Evolutionary conservation across 2,113 vertebrate species (phyloP).

Genomic region (Neodontobutis hainanensis): DNA sequence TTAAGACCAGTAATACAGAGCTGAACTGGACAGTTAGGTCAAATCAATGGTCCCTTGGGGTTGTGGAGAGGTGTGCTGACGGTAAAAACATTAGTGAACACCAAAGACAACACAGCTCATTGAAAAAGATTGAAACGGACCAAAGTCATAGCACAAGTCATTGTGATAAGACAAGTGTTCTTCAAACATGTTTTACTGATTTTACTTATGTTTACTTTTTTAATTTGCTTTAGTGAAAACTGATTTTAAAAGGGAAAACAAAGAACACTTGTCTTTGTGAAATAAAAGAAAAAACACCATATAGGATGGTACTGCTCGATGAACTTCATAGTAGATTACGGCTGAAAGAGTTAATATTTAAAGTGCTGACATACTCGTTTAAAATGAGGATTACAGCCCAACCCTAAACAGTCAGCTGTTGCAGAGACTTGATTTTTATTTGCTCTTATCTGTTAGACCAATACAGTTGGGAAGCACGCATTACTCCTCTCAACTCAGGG

Average conservation of each 20-base stretch:
- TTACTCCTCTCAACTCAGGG: slow-evolving; percentile 10
- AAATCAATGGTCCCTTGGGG: slow-evolving; percentile 61
- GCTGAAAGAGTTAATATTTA: neutral
- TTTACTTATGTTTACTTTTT: too few relatives aligned
- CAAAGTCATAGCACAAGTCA: slow-evolving; percentile 26
- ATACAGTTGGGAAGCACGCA: neutral
- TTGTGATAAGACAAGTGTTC: slow-evolving; percentile 25
- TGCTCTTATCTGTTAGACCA: slow-evolving; percentile 16
- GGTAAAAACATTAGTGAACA: slow-evolving; percentile 65
- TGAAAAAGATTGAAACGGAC: slow-evolving; percentile 27
- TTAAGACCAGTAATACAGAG: slow-evolving; percentile 44
- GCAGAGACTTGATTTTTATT: slow-evolving; percentile 41
- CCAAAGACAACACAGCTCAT: slow-evolving; percentile 40
- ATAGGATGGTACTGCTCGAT: slow-evolving; percentile 8
- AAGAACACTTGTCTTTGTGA: slow-evolving; percentile 40
- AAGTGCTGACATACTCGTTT: slow-evolving; percentile 7
- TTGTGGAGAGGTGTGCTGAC: slow-evolving; percentile 50
- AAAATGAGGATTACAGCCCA: slow-evolving; percentile 12
- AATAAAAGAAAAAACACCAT: slow-evolving; percentile 25
- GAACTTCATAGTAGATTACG: slow-evolving; percentile 10
- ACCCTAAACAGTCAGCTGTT: slow-evolving; percentile 52
- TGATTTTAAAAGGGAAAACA: slow-evolving; percentile 42
- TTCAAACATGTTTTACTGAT: slow-evolving; percentile 37
- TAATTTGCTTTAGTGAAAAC: neutral
- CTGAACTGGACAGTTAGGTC: slow-evolving; percentile 44